Evolutionary conservation across 2,888 invertebrate genomes (phyloP), one percentile per base, ranked within the genome.

Genomic region (Coleophora deauratella): DNA sequence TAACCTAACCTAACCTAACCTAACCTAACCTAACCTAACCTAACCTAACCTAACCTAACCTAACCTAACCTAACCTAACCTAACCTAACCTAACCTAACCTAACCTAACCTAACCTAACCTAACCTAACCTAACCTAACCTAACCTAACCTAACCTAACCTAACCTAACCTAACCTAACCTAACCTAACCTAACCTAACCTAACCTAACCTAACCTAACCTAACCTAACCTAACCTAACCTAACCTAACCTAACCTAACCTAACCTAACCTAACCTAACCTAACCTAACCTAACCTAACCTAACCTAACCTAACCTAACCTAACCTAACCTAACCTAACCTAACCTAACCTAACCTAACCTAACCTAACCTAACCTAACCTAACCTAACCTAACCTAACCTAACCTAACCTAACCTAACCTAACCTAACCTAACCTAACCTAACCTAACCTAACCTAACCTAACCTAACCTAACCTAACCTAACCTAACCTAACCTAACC

Each of bases 371-470:
- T 43, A 44, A 41, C 41, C 38, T 41, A 38, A 43, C 38, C 44
- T 40, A 40, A 43, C 40, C 43, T 43, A 46, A 45, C 46, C 43
- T 47, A 49, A 45, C 46, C 44, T 45, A 46, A 45, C 47, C 48
- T 51, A 47, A 51, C 51, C 48, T 51, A 45, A 45, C 47, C 46
- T 47, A 47, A 49, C 46, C 49, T 49, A 47, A 49, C 46, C 46
- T 49, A 50, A 48, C 50, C 45, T 49, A 52, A 46, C 44, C 50
- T 50, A 49, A 47, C 51, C 50, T 53, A 51, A 53, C 50, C 49
- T 51, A 51, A 51, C 51, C 48, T 48, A 51, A 51, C 49, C 46
- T 47, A 49, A 49, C 51, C 49, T 49, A 47, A 49, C 49, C 49
- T 45, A 46, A 46, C 46, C 45, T 43, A 46, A 45, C 49, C 46